These are phyloP conservation scores for Rachycentron canadum DNA, from an alignment of 2,797 vertebrate species.

Conservation along the genomic window DNA sequence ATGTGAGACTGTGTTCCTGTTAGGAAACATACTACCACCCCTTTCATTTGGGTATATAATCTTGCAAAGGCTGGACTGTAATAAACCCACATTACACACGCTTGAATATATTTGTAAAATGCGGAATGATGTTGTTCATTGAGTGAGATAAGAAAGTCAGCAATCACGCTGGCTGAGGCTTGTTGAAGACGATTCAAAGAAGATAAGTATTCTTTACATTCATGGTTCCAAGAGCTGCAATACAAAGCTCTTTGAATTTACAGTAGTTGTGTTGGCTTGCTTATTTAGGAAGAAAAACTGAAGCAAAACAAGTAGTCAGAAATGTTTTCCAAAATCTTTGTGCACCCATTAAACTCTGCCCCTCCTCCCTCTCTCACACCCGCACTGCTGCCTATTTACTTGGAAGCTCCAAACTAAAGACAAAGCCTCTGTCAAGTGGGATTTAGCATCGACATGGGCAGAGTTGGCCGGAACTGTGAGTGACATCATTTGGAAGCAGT, in stretches of 20 bases:
- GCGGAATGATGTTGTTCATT: neutral
- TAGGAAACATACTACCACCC: neutral
- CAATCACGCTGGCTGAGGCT: neutral
- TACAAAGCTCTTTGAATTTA: neutral
- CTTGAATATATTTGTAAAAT: conserved; percentile 10
- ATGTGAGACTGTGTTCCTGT: neutral
- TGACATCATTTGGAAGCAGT: conserved; percentile 76
- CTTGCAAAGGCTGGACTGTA: neutral
- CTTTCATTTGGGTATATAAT: conserved; percentile 1
- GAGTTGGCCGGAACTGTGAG: conserved; percentile 64
- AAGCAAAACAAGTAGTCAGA: conserved; percentile 3
- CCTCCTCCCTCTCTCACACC: neutral
- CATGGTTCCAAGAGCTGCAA: conserved; percentile 4
- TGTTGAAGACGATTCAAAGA: conserved; percentile 3
- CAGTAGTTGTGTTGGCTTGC: neutral
- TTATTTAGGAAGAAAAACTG: neutral
- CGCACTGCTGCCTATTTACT: conserved; percentile 52
- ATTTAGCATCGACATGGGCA: conserved; percentile 73
- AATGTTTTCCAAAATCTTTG: conserved; percentile 28
- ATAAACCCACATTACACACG: neutral
- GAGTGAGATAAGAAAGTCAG: conserved; percentile 4
- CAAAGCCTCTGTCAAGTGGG: conserved; percentile 79
- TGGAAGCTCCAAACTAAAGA: conserved; percentile 62
- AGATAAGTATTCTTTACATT: neutral
- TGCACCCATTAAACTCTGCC: conserved; percentile 33